phyloP scores from a whole-genome alignment of 2,113 vertebrate species.

The Mionectes macconnelli region DNA sequence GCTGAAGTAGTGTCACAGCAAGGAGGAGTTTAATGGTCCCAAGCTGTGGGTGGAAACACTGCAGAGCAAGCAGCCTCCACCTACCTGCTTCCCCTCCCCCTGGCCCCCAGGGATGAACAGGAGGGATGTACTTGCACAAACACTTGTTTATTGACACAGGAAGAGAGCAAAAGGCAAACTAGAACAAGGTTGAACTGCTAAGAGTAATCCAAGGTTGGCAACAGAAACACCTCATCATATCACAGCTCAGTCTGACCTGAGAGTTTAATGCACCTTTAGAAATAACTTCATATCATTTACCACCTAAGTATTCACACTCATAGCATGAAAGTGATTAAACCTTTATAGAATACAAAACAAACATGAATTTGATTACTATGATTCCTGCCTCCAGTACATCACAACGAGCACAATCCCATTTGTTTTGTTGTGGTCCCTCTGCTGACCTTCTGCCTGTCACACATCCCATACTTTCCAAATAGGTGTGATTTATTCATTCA shows the following conservation, averaged over 20 bases:
- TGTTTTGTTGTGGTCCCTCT: neutral
- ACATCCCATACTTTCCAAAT: neutral
- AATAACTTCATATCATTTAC: neutral
- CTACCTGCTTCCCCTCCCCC: neutral
- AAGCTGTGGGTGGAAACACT: neutral
- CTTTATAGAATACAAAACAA: neutral
- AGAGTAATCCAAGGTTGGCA: rapidly evolving
- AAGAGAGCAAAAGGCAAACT: neutral
- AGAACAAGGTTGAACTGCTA: neutral
- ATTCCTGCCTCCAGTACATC: neutral
- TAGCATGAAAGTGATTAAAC: neutral
- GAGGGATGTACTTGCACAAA: neutral
- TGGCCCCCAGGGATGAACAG: neutral
- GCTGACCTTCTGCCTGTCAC: neutral
- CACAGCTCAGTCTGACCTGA: neutral
- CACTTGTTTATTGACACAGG: neutral
- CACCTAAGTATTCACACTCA: neutral
- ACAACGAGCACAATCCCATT: neutral
- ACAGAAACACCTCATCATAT: neutral
- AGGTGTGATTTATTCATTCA: neutral
- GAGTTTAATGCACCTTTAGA: neutral
- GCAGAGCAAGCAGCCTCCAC: neutral
- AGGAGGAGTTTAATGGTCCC: neutral
- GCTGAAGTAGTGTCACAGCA: neutral
- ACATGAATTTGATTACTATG: neutral